Percentiles rank a stretch among this genome's conserved stretches.
These are phyloP conservation scores for Dendroctonus ponderosae DNA, from an alignment of 1,140 invertebrate species.

Conservation along the genomic window DNA sequence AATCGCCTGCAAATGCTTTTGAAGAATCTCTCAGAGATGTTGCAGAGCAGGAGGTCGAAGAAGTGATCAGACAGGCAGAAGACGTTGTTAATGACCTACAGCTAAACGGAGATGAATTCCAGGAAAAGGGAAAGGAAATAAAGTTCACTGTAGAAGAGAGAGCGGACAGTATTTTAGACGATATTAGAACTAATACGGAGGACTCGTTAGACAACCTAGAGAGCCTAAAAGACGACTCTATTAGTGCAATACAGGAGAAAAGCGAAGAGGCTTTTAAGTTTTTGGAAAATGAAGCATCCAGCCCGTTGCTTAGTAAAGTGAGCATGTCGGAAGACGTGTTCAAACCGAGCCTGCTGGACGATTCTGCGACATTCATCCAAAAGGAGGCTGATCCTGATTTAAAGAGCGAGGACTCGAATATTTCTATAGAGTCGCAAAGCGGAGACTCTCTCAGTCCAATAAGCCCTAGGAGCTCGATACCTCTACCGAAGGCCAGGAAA, in stretches of 20 bases:
- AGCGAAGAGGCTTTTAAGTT: slow-evolving; percentile 49
- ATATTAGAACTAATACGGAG: slow-evolving; percentile 39
- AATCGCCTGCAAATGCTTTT: background rate
- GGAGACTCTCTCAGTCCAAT: slow-evolving; percentile 24
- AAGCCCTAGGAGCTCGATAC: slow-evolving; percentile 39
- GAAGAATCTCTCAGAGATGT: slow-evolving; percentile 36
- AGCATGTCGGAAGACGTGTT: slow-evolving; percentile 9
- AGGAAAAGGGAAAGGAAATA: slow-evolving; percentile 29
- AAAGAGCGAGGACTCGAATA: slow-evolving; percentile 28
- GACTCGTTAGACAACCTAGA: slow-evolving; percentile 44
- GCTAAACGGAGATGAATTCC: background rate
- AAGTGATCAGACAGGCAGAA: slow-evolving; percentile 45
- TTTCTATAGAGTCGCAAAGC: slow-evolving; percentile 20
- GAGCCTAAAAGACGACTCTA: slow-evolving; percentile 43
- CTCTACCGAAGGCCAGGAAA: slow-evolving; percentile 39
- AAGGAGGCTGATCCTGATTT: slow-evolving; percentile 32
- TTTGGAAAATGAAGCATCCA: slow-evolving; percentile 47
- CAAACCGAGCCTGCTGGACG: slow-evolving; percentile 6
- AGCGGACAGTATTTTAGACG: slow-evolving; percentile 38
- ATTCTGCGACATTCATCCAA: slow-evolving; percentile 27
- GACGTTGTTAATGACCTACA: slow-evolving; percentile 41
- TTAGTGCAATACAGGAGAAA: slow-evolving; percentile 42
- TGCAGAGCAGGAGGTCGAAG: slow-evolving; percentile 42
- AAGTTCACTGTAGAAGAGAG: slow-evolving; percentile 32
- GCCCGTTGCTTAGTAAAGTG: slow-evolving; percentile 27